These are phyloP conservation scores for Limenitis camilla DNA, from an alignment of 2,888 invertebrate species.

Conservation along the genomic window DNA sequence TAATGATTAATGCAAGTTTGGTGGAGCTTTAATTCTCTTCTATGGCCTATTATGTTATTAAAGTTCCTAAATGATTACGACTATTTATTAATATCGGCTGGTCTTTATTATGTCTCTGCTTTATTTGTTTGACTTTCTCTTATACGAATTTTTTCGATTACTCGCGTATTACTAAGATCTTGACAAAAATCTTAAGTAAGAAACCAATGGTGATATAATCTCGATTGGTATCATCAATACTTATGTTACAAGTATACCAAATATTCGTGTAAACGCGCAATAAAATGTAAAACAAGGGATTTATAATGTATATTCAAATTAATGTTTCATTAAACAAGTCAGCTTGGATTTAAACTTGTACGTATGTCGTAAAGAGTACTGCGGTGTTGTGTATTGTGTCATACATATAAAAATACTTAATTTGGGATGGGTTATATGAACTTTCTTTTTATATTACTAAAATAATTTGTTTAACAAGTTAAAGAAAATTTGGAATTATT, in stretches of 20 bases:
- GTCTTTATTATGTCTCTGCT: too few relatives aligned
- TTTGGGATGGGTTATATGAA: too few relatives aligned
- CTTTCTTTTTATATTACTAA: too few relatives aligned
- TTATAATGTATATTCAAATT: conserved; percentile 26
- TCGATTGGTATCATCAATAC: background rate
- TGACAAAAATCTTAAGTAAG: background rate
- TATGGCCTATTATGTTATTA: too few relatives aligned
- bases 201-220: background rate
- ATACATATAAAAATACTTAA: background rate
- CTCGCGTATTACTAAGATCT: background rate
- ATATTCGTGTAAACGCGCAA: conserved; percentile 24
- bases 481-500: too few relatives aligned
- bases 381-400: background rate
- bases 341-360: conserved; percentile 19
- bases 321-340: conserved; percentile 25
- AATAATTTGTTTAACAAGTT: too few relatives aligned
- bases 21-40: too few relatives aligned
- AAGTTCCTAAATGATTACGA: too few relatives aligned
- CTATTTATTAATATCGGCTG: too few relatives aligned
- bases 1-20: too few relatives aligned
- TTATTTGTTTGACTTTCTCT: background rate
- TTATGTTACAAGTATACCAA: conserved; percentile 1
- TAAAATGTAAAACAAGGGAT: conserved; percentile 30
- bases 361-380: conserved; percentile 8
- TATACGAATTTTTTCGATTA: background rate